Conservation (phyloP, 2,888 invertebrate species). For the Synanthedon myopaeformis region DNA sequence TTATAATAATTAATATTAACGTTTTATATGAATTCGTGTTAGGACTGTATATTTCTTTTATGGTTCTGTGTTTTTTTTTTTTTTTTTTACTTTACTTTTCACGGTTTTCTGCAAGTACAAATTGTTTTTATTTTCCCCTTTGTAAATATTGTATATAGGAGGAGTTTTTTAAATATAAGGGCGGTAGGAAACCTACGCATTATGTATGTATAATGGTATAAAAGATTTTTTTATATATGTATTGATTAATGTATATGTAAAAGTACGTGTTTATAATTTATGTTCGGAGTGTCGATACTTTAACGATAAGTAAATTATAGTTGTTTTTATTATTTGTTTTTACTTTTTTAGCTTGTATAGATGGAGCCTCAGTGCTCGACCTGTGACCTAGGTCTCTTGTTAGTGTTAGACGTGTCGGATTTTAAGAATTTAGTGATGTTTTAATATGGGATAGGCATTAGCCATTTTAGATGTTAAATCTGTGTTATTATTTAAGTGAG, state of each 20-base stretch:
- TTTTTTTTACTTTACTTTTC: constrained; percentile 37
- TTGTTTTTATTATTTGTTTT: constrained; percentile 62
- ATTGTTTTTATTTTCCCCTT: constrained; percentile 66
- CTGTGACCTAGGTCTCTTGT: constrained; percentile 32
- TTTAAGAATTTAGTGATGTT: constrained; percentile 36
- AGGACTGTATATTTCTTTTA: constrained; percentile 54
- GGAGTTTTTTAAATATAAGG: constrained; percentile 31
- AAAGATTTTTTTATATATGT: constrained; percentile 57
- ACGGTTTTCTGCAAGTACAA: constrained; percentile 70
- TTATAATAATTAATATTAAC: constrained; percentile 24
- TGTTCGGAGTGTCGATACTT: constrained; percentile 31
- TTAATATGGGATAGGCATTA: constrained; percentile 29
- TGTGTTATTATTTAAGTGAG: constrained; percentile 38
- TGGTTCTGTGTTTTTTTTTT: constrained; percentile 21
- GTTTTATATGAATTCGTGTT: constrained; percentile 32
- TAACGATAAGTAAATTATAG: constrained; percentile 68
- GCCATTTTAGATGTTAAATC: constrained; percentile 48
- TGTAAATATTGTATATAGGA: constrained; percentile 70
- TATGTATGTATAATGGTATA: constrained; percentile 47
- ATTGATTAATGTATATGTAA: constrained; percentile 54
- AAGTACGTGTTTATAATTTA: constrained; percentile 55
- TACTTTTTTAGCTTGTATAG: constrained; percentile 41
- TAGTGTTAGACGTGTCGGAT: constrained; percentile 37
- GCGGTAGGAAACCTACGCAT: constrained; percentile 36
- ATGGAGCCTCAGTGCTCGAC: constrained; percentile 25